These are phyloP conservation scores for Heliconius hortense DNA, from an alignment of 2,888 invertebrate species.

Conservation along the genomic window DNA sequence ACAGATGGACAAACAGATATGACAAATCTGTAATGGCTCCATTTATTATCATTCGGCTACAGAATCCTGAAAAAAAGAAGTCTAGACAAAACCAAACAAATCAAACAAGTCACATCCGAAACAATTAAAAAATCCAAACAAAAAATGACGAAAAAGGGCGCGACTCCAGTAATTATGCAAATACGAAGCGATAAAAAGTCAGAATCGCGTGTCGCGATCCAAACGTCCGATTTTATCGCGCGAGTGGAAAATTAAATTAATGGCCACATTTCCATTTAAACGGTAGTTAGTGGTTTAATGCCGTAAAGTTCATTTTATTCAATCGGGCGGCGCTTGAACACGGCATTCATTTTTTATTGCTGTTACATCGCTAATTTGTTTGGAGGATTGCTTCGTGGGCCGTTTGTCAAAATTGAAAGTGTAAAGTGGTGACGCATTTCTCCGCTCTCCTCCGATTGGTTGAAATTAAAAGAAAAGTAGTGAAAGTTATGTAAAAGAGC, in stretches of 20 bases:
- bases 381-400: neutral
- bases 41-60: neutral
- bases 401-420: neutral
- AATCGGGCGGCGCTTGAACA: conserved; percentile 37
- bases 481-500: neutral
- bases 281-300: conserved; percentile 48
- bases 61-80: neutral
- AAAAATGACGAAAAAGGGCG: conserved; percentile 46
- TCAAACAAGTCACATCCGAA: conserved; percentile 30
- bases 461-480: no score
- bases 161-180: conserved; percentile 65
- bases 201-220: conserved; percentile 62
- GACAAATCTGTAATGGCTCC: no score
- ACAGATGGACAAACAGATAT: no score
- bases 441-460: neutral
- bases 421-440: neutral
- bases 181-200: conserved; percentile 62
- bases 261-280: conserved; percentile 67
- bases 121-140: conserved; percentile 41
- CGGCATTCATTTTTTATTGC: conserved; percentile 27
- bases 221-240: conserved; percentile 65
- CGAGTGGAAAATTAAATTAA: conserved; percentile 71
- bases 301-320: conserved; percentile 46
- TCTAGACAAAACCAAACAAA: conserved; percentile 9
- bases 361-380: conserved; percentile 32